phyloP scores from a whole-genome alignment of 2,888 invertebrate genomes.

The Pyrrhia umbra region DNA sequence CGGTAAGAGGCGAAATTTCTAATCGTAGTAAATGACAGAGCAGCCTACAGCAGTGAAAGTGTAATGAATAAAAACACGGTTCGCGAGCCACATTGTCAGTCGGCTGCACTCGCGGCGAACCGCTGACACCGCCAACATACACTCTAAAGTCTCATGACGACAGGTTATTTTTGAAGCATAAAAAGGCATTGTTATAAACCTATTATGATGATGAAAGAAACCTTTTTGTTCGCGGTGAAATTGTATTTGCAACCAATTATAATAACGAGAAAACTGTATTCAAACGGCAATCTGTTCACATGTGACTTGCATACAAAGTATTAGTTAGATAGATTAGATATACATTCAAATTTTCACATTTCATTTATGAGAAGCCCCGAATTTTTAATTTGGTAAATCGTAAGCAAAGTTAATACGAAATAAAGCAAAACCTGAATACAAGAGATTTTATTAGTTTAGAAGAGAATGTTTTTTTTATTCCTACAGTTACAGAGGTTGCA shows the following conservation, averaged over 20 bases:
- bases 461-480: background rate
- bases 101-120: constrained; percentile 42
- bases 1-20: constrained; percentile 72
- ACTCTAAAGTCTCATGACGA: constrained; percentile 54
- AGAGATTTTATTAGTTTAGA: background rate
- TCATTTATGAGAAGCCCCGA: too few relatives aligned
- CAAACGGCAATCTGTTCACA: constrained; percentile 4
- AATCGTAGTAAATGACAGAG: constrained; percentile 68
- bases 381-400: too few relatives aligned
- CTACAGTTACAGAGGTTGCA: constrained; percentile 7
- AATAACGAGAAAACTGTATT: constrained; percentile 30
- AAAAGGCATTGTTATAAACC: constrained; percentile 56
- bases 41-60: constrained; percentile 72
- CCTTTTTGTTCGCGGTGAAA: constrained; percentile 49
- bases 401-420: background rate
- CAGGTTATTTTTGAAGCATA: constrained; percentile 52
- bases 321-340: too few relatives aligned
- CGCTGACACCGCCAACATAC: constrained; percentile 54
- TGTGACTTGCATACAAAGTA: background rate
- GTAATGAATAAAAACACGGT: constrained; percentile 71
- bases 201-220: constrained; percentile 49
- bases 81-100: constrained; percentile 65
- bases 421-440: background rate
- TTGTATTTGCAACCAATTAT: constrained; percentile 32
- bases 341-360: too few relatives aligned